Conservation (phyloP, 2,797 vertebrate species). For the Mallotus villosus region DNA sequence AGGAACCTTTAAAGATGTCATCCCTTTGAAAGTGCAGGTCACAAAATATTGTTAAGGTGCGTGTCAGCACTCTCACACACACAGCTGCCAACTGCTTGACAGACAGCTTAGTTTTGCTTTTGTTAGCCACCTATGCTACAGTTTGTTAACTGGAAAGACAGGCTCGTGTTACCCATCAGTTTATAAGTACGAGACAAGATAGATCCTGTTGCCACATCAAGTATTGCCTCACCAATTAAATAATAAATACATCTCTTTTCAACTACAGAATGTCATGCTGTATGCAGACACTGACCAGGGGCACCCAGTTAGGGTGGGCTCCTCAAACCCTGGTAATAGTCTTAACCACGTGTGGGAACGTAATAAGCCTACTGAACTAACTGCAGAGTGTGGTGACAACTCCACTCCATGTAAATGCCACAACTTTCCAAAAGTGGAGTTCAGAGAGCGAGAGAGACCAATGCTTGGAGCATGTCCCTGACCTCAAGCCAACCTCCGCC, state of each 20-base stretch:
- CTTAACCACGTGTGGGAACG: not conserved
- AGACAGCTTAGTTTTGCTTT: too few species aligned
- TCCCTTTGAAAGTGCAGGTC: not conserved
- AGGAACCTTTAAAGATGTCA: not conserved
- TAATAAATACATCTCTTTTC: not conserved
- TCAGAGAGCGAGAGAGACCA: not conserved
- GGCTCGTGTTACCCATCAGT: not conserved
- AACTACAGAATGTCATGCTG: too few species aligned
- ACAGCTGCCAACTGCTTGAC: too few species aligned
- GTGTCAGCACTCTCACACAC: not conserved
- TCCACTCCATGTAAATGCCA: not conserved
- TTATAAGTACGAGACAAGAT: not conserved
- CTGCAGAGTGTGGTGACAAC: not conserved
- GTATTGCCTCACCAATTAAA: not conserved
- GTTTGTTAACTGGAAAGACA: not conserved
- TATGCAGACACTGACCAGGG: too few species aligned
- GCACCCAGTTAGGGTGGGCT: not conserved
- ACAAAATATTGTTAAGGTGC: not conserved
- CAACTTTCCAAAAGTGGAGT: not conserved
- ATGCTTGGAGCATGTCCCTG: not conserved
- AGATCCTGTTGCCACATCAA: not conserved
- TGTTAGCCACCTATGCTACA: not conserved
- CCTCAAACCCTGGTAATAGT: not conserved
- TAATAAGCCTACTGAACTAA: not conserved
- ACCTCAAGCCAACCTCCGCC: not conserved